Percentiles rank a stretch among this genome's conserved stretches.
These are phyloP conservation scores for Brachyistius frenatus DNA, from an alignment of 2,113 vertebrate genomes.

Conservation along the genomic window DNA sequence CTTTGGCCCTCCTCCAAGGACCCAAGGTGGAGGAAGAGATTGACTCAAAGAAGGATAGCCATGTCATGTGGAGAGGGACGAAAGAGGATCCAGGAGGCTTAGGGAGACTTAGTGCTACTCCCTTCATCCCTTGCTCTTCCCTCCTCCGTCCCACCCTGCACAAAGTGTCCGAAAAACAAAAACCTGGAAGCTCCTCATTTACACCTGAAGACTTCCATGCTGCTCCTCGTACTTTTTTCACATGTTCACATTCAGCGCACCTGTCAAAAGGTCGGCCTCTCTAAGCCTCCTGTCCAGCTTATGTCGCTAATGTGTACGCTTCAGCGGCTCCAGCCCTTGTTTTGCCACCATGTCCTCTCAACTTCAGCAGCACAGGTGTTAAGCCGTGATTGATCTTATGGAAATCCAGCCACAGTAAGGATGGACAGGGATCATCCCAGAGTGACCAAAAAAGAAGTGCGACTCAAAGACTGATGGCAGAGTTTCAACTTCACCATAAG, in stretches of 20 bases:
- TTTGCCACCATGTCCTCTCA: slow-evolving; percentile 29
- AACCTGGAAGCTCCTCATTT: slow-evolving; percentile 22
- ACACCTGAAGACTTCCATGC: slow-evolving; percentile 5
- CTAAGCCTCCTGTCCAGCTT: slow-evolving; percentile 5
- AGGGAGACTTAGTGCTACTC: slow-evolving; percentile 75
- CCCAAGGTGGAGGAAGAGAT: slow-evolving; percentile 78
- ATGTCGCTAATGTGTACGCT: slow-evolving; percentile 1
- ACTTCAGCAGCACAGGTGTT: slow-evolving; percentile 59
- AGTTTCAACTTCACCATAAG: slow-evolving; percentile 18
- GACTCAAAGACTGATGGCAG: slow-evolving; percentile 1
- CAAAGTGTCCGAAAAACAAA: slow-evolving; percentile 22
- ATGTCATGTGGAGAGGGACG: slow-evolving; percentile 79
- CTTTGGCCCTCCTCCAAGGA: slow-evolving; percentile 66
- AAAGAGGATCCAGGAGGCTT: slow-evolving; percentile 83
- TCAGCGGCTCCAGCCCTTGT: background rate
- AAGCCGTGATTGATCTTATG: slow-evolving; percentile 53
- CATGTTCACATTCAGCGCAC: background rate
- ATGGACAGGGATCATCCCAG: slow-evolving; percentile 71
- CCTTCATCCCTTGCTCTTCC: slow-evolving; percentile 42
- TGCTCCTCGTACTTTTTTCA: background rate
- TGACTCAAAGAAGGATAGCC: slow-evolving; percentile 76
- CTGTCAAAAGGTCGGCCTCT: slow-evolving; percentile 14
- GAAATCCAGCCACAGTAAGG: slow-evolving; percentile 61
- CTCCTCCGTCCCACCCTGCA: slow-evolving; percentile 23
- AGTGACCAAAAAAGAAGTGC: slow-evolving; percentile 50